Percentiles rank a stretch among this genome's conserved stretches.
phyloP scores from a whole-genome alignment of 2,888 invertebrate genomes.

The Thelaira solivaga region DNA sequence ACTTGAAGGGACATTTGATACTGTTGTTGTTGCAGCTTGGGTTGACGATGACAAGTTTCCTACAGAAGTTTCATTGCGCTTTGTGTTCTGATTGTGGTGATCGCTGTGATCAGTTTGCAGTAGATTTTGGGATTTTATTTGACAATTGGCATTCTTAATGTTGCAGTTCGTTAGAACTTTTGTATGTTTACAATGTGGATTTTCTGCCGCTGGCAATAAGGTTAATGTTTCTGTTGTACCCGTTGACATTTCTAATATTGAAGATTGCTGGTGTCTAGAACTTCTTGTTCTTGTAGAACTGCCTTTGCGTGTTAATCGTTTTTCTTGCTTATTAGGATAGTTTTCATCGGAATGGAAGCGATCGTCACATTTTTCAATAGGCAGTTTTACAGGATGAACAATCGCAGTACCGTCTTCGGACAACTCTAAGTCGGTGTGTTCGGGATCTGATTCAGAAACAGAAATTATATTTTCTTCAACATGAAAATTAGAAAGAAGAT shows the following conservation, averaged over 20 bases:
- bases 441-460: constrained; percentile 57
- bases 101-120: constrained; percentile 45
- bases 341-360: constrained; percentile 63
- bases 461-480: constrained; percentile 50
- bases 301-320: constrained; percentile 70
- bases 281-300: constrained; percentile 61
- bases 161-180: constrained; percentile 42
- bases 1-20: constrained; percentile 50
- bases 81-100: not conserved
- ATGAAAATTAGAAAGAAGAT: constrained; percentile 2
- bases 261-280: constrained; percentile 65
- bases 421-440: constrained; percentile 48
- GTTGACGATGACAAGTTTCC: constrained; percentile 6
- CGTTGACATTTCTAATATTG: constrained; percentile 31
- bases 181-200: constrained; percentile 57
- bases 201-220: constrained; percentile 8
- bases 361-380: constrained; percentile 8
- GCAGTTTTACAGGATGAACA: not conserved
- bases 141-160: constrained; percentile 41
- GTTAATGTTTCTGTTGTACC: not conserved
- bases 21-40: constrained; percentile 37
- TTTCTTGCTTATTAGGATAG: constrained; percentile 58
- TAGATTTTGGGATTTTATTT: constrained; percentile 29
- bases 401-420: not conserved
- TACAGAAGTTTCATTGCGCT: constrained; percentile 53